Evolutionary conservation across 2,113 vertebrate species (phyloP).

Genomic region (Raja brachyura): DNA sequence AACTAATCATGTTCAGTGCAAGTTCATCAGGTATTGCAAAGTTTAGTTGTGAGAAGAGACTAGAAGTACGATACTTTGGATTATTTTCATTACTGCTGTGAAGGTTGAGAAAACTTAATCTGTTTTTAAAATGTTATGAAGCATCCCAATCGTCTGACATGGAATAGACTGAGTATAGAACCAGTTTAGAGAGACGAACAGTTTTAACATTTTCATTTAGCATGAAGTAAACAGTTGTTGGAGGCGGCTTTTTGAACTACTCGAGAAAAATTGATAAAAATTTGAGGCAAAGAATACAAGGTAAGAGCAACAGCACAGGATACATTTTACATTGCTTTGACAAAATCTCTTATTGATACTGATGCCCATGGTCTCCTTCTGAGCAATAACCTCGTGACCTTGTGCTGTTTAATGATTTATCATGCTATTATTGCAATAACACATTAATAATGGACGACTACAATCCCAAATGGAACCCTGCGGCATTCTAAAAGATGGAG

Average conservation of each 20-base stretch:
- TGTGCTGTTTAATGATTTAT: neutral
- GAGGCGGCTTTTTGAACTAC: neutral
- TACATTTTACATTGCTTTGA: neutral
- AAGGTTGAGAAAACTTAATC: neutral
- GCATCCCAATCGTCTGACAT: neutral
- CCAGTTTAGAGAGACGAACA: neutral
- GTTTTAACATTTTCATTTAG: neutral
- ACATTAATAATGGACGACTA: neutral
- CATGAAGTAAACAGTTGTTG: neutral
- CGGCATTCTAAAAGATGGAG: neutral
- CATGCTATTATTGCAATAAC: neutral
- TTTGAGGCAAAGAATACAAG: neutral
- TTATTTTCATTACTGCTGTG: neutral
- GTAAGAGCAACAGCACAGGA: neutral
- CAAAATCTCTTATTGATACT: neutral
- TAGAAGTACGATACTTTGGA: neutral
- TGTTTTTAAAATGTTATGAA: neutral
- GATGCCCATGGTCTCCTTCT: neutral
- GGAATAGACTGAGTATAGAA: too few species aligned
- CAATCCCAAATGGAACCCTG: neutral
- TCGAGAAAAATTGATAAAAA: neutral
- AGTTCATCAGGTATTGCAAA: neutral
- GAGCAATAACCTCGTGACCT: neutral
- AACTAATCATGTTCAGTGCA: neutral
- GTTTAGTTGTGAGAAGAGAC: neutral